Evolutionary conservation across 2,797 vertebrate genomes (phyloP), one percentile per base, ranked within the genome.

Genomic region (Otolemur crassicaudatus): DNA sequence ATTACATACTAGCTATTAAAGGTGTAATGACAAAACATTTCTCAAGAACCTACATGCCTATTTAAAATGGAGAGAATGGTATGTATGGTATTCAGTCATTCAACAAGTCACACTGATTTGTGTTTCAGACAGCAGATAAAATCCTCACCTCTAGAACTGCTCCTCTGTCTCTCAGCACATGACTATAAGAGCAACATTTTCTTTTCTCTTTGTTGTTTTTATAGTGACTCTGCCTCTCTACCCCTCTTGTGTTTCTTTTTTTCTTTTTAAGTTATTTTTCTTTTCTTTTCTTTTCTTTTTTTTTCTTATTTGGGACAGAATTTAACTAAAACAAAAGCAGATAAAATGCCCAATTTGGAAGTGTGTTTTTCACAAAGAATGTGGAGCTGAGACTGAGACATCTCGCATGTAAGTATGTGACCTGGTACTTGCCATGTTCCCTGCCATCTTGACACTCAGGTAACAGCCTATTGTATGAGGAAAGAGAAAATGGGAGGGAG

Each of bases 391-490:
- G 22, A 61, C 11, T 61, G 16, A 83, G 46, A 16, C 19, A 49
- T 16, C 25, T 70, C 27, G 1, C 12, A n/a, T 79, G 17, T 34
- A 16, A 60, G 49, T 37, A 37, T 29, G 27, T 31, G 31, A 60
- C 40, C 7, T 31, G 34, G 58, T 0, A 13, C 49, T 16, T 49
- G 14, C 20, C 10, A 37, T 69, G 11, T 37, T 61, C 37, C 4
- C 19, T 3, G 31, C 9, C 34, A 8, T 23, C 0, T 22, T 60
- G 23, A 43, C 13, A 3, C 2, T 40, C 27, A 40, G 19, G 22
- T 72, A 3, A 3, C 31, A 81, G 10, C 10, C 19, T 34, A 7
- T 2, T 17, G 3, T 29, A 22, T 17, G 2, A 8, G 2, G 31
- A 81, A 9, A 75, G 16, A n/a, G n/a, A 70, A 76, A 69, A 43